A percentile compares a stretch with the other conserved stretches of the same genome.
phyloP scores from a whole-genome alignment of 2,113 vertebrate species.

The Epinephelus moara region DNA sequence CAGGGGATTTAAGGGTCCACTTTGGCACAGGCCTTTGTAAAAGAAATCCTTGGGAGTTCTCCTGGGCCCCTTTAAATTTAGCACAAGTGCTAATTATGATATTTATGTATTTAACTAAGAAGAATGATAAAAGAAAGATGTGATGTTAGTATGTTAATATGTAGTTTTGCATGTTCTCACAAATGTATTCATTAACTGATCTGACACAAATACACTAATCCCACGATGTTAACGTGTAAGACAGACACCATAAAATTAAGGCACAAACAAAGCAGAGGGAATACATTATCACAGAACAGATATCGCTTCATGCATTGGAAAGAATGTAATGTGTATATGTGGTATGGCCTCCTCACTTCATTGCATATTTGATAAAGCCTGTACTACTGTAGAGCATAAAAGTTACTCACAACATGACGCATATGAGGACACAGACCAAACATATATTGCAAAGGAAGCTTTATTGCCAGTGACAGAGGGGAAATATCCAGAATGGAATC shows the following conservation, averaged over 20 bases:
- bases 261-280: conserved; percentile 37
- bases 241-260: conserved; percentile 42
- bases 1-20: conserved; percentile 65
- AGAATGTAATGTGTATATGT: not conserved
- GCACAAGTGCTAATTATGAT: conserved; percentile 6
- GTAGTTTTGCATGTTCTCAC: not conserved
- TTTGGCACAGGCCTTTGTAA: conserved; percentile 86
- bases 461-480: conserved; percentile 85
- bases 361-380: not conserved
- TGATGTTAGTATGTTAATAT: not conserved
- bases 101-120: not conserved
- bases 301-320: conserved; percentile 61
- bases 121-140: conserved; percentile 1
- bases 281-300: conserved; percentile 17
- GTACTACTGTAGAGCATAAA: not conserved
- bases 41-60: conserved; percentile 88
- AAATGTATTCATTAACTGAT: conserved; percentile 3
- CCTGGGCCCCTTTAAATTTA: conserved; percentile 87
- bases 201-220: conserved; percentile 12
- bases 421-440: conserved; percentile 54
- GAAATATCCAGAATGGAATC: conserved; percentile 71
- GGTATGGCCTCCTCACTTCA: not conserved
- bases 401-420: conserved; percentile 34
- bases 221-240: conserved; percentile 7
- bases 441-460: conserved; percentile 84